A percentile compares a stretch with the other conserved stretches of the same genome.
Evolutionary conservation across 2,888 invertebrate species (phyloP).

Genomic region (Hyppa rectilinea): DNA sequence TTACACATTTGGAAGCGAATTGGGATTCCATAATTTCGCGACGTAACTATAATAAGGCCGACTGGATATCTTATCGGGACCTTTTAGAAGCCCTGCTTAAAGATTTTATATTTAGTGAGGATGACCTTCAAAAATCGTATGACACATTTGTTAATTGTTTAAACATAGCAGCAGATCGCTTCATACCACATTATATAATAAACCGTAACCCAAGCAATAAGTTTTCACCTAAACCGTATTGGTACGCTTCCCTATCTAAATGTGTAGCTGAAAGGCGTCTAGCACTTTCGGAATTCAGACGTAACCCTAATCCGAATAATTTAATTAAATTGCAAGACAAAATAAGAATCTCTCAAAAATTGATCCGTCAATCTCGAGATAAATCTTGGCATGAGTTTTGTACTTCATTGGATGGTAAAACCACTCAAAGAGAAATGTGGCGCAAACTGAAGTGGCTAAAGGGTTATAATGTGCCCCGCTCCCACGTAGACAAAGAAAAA

Average conservation of each 20-base stretch:
- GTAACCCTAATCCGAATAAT: constrained; percentile 16
- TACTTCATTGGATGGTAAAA: too few relatives aligned
- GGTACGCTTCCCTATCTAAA: neutral
- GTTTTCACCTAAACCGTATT: constrained; percentile 12
- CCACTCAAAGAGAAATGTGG: too few relatives aligned
- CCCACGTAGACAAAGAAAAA: neutral
- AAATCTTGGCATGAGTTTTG: too few relatives aligned
- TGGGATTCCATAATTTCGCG: neutral
- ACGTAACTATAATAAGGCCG: neutral
- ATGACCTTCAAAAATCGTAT: constrained; percentile 4
- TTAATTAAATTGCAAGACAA: neutral
- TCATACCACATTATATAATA: neutral
- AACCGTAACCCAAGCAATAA: neutral
- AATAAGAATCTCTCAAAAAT: too few relatives aligned
- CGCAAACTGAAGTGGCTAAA: too few relatives aligned
- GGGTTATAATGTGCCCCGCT: too few relatives aligned
- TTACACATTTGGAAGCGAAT: constrained; percentile 2
- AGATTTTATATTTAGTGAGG: neutral
- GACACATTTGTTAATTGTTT: neutral
- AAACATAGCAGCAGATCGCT: too few relatives aligned
- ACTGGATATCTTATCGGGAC: neutral
- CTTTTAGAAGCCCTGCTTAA: neutral
- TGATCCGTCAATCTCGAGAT: too few relatives aligned
- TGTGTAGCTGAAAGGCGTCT: constrained; percentile 10
- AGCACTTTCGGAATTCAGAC: constrained; percentile 2